These are phyloP conservation scores for Machimus atricapillus DNA, from an alignment of 2,888 invertebrate genomes.

Conservation along the genomic window DNA sequence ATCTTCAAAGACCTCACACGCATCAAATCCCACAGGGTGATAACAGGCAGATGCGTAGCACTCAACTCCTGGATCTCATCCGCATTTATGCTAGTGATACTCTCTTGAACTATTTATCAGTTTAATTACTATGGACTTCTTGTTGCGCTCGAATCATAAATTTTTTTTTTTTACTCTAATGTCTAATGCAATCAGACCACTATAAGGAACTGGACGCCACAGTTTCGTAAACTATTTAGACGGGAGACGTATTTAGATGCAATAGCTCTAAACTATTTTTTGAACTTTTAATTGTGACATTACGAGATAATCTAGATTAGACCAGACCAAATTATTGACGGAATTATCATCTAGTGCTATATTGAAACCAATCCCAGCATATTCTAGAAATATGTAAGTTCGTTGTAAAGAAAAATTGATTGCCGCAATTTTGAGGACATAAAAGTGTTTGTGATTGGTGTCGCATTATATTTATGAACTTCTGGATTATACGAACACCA, in stretches of 20 bases:
- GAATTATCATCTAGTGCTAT: neutral
- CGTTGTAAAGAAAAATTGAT: neutral
- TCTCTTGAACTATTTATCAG: conserved; percentile 42
- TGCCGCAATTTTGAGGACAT: neutral
- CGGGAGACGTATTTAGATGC: neutral
- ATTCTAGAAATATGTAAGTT: neutral
- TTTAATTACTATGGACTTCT: conserved; percentile 21
- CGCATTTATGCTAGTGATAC: conserved; percentile 24
- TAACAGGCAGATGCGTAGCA: conserved; percentile 5
- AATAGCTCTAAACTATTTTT: neutral
- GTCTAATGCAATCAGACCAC: neutral
- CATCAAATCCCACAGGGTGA: neutral
- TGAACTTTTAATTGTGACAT: neutral
- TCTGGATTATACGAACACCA: too few relatives aligned
- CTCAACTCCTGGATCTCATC: conserved; percentile 3
- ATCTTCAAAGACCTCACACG: conserved; percentile 7
- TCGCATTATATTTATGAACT: too few relatives aligned
- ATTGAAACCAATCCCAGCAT: neutral
- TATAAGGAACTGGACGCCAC: neutral
- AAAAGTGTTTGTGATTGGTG: neutral
- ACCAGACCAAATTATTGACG: neutral
- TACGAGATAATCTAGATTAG: neutral
- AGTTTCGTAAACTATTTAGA: neutral
- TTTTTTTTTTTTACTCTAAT: too few relatives aligned
- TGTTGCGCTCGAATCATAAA: neutral